Conservation (phyloP, 1,140 invertebrate genomes). For the Acromyrmex heyeri region DNA sequence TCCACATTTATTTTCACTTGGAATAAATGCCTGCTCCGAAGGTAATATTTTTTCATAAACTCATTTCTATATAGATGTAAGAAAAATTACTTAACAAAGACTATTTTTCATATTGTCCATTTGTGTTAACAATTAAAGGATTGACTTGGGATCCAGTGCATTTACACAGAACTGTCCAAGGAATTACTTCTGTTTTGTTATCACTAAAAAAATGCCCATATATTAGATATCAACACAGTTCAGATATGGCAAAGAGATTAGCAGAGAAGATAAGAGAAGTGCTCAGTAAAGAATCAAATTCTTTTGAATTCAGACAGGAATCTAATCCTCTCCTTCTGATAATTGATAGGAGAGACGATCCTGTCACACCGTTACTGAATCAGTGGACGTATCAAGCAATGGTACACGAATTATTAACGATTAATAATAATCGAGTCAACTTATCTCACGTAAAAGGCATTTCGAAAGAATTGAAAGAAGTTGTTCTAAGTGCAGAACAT, state of each 20-base stretch:
- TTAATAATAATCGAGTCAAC: slow-evolving; percentile 98
- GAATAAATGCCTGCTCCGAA: slow-evolving; percentile 89
- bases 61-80: slow-evolving; percentile 15
- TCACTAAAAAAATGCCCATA: slow-evolving; percentile 96
- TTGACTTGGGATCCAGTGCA: slow-evolving; percentile 91
- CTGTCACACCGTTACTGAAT: slow-evolving; percentile 98
- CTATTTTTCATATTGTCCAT: slow-evolving; percentile 12
- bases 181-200: slow-evolving; percentile 95
- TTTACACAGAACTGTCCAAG: slow-evolving; percentile 93
- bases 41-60: slow-evolving; percentile 82
- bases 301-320: slow-evolving; percentile 95
- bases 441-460: slow-evolving; percentile 93
- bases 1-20: slow-evolving; percentile 95
- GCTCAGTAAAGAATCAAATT: slow-evolving; percentile 94
- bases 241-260: slow-evolving; percentile 93
- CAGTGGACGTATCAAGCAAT: slow-evolving; percentile 99
- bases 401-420: slow-evolving; percentile 98
- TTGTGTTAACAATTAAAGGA: slow-evolving; percentile 83
- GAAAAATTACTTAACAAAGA: background rate
- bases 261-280: slow-evolving; percentile 95
- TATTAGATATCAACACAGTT: slow-evolving; percentile 97
- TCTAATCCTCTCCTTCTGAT: slow-evolving; percentile 94
- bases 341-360: slow-evolving; percentile 96
- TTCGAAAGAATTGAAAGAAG: slow-evolving; percentile 96
- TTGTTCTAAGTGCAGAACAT: slow-evolving; percentile 97